These are phyloP conservation scores for Malaclemys terrapin DNA, from an alignment of 2,113 vertebrate species.

Conservation along the genomic window DNA sequence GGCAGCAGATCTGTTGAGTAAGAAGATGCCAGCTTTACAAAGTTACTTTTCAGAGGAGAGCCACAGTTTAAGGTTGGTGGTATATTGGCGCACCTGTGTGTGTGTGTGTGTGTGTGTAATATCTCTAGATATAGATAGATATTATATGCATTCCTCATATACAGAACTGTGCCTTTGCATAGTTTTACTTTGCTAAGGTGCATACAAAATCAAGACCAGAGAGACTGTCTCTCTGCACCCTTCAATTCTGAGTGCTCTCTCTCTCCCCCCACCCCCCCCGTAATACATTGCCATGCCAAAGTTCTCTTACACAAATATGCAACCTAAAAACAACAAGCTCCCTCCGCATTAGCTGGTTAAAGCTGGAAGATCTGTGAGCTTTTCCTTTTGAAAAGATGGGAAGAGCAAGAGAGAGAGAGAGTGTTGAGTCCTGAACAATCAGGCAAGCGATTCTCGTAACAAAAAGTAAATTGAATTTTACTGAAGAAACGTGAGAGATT, in stretches of 20 bases:
- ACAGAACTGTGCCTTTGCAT: not conserved
- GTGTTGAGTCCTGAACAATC: slow-evolving; percentile 45
- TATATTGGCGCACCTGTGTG: not conserved
- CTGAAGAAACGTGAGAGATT: slow-evolving; percentile 73
- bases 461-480: slow-evolving; percentile 64
- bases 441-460: slow-evolving; percentile 48
- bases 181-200: not conserved
- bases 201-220: not conserved
- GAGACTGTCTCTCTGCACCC: slow-evolving; percentile 31
- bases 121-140: not conserved
- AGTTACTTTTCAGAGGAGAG: not conserved
- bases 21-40: not conserved
- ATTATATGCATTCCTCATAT: not conserved
- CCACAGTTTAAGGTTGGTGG: rapidly evolving
- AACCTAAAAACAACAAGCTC: slow-evolving; percentile 60
- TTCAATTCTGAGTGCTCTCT: slow-evolving; percentile 13
- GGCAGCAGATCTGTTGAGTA: not conserved
- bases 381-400: slow-evolving; percentile 61
- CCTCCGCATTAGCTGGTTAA: slow-evolving; percentile 60
- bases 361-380: slow-evolving; percentile 52
- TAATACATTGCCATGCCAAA: slow-evolving; percentile 35
- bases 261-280: not conserved
- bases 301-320: slow-evolving; percentile 59
- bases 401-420: slow-evolving; percentile 39
- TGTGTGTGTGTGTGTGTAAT: not conserved